Evolutionary conservation across 2,888 invertebrate genomes (phyloP), one percentile per base, ranked within the genome.

Genomic region (Drosophila percnosoma): DNA sequence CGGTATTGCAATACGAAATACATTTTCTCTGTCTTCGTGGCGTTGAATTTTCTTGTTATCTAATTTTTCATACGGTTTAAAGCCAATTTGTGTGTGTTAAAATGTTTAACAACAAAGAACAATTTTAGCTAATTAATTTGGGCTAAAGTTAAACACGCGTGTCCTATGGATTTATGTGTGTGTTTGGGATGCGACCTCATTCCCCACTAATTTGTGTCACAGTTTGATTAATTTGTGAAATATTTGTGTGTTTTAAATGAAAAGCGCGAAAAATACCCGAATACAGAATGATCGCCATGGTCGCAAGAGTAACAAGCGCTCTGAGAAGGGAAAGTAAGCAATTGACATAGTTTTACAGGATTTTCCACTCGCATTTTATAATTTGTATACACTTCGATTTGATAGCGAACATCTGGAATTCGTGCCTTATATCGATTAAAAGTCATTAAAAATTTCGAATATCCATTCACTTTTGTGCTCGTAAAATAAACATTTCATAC

Each of bases 261-360:
- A 91, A 87, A 79, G 91, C 58, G 72, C 89, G n/a, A 91, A 88
- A 72, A 83, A 59, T 60, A 51, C 66, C 52, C 85, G 88, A 80
- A 78, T 89, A 15, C 90, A 90, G 72, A 81, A 91, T 91, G 91
- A 87, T 60, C 89, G 85, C 58, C 88, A 45, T 24, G 45, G 84
- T 61, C 87, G 91, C 42, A 91, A 89, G 80, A 82, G 70, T 80
- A 86, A 74, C 59, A 91, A 91, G 69, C 91, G 90, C 49, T 90
- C 90, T 57, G 88, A 88, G 45, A 87, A 88, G 71, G 84, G 90
- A 48, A 90, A 90, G 90, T 90, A 90, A 86, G 89, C 57, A 31
- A 29, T 38, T 52, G 10, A 48, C 40, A 38, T 31, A 18, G 15
- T 49, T 60, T 51, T 27, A 24, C 2, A 18, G 4, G 48, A 36